phyloP scores from a whole-genome alignment of 2,888 invertebrate genomes.

The Xanthostigma xanthostigma region DNA sequence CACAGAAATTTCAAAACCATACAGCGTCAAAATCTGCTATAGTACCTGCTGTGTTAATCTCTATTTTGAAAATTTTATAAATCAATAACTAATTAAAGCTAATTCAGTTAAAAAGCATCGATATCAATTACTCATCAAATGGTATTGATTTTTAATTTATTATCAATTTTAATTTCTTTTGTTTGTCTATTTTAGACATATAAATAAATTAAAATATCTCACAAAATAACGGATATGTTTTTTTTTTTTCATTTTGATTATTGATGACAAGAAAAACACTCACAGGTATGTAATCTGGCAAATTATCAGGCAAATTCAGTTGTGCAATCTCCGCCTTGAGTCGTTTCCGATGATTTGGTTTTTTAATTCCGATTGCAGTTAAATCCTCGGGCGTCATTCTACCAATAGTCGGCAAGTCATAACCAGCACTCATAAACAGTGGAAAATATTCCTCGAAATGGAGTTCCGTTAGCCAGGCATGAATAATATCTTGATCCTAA shows the following conservation, averaged over 20 bases:
- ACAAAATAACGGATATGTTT: conserved; percentile 1
- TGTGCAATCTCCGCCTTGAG: conserved; percentile 93
- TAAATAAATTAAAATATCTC: background rate
- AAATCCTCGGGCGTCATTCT: conserved; percentile 96
- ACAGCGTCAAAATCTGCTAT: too few species aligned
- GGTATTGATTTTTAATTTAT: too few species aligned
- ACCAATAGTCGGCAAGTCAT: conserved; percentile 95
- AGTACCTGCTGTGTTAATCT: too few species aligned
- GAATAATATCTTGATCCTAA: conserved; percentile 85
- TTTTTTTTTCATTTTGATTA: background rate
- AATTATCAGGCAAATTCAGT: conserved; percentile 82
- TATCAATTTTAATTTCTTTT: too few species aligned
- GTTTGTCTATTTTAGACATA: too few species aligned
- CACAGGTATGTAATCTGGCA: conserved; percentile 89
- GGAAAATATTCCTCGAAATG: conserved; percentile 91
- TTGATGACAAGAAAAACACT: conserved; percentile 19
- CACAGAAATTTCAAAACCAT: too few species aligned
- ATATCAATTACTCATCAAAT: too few species aligned
- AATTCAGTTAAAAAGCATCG: too few species aligned
- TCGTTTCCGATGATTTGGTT: conserved; percentile 91
- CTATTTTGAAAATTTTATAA: too few species aligned
- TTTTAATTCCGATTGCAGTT: conserved; percentile 82
- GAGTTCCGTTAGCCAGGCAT: conserved; percentile 86
- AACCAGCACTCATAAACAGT: conserved; percentile 86
- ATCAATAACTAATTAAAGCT: too few species aligned